phyloP scores from a whole-genome alignment of 2,888 invertebrate genomes.

The Epirrita christyi region DNA sequence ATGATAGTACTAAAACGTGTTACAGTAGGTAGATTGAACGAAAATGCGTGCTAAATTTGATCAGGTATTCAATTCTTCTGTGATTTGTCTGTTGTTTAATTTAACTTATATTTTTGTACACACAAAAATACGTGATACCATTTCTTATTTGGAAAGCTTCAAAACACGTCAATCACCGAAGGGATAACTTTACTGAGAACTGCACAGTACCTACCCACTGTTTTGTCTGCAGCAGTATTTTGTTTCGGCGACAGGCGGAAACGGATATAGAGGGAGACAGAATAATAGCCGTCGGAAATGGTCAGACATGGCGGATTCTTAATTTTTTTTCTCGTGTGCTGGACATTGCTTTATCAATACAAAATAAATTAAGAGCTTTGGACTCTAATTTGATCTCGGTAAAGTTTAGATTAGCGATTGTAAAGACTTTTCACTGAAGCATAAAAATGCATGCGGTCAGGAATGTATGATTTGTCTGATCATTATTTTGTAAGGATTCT shows the following conservation, averaged over 20 bases:
- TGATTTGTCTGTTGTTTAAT: too few species aligned
- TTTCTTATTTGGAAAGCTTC: constrained; percentile 5
- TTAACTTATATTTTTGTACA: too few species aligned
- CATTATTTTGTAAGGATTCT: constrained; percentile 28
- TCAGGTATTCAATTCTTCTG: neutral
- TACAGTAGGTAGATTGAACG: too few species aligned
- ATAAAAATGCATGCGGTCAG: constrained; percentile 42
- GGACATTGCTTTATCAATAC: constrained; percentile 76
- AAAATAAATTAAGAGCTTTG: constrained; percentile 36
- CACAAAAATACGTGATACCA: too few species aligned
- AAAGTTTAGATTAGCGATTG: constrained; percentile 38
- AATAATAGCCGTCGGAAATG: constrained; percentile 85
- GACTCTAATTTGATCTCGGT: constrained; percentile 34
- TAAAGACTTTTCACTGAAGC: constrained; percentile 25
- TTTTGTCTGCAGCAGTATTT: constrained; percentile 74
- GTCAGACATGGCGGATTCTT: constrained; percentile 82
- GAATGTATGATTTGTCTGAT: constrained; percentile 47
- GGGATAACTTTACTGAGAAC: constrained; percentile 31
- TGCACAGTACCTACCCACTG: constrained; percentile 37
- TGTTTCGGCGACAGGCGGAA: constrained; percentile 83
- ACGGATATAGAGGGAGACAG: constrained; percentile 84
- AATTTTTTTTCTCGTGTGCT: constrained; percentile 75
- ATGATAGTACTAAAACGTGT: too few species aligned
- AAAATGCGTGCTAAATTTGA: too few species aligned
- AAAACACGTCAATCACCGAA: constrained; percentile 38